A percentile compares a stretch with the other conserved stretches of the same genome.
Evolutionary conservation across 1,140 invertebrate species (phyloP).

Genomic region (Druon quercuslanigerum): DNA sequence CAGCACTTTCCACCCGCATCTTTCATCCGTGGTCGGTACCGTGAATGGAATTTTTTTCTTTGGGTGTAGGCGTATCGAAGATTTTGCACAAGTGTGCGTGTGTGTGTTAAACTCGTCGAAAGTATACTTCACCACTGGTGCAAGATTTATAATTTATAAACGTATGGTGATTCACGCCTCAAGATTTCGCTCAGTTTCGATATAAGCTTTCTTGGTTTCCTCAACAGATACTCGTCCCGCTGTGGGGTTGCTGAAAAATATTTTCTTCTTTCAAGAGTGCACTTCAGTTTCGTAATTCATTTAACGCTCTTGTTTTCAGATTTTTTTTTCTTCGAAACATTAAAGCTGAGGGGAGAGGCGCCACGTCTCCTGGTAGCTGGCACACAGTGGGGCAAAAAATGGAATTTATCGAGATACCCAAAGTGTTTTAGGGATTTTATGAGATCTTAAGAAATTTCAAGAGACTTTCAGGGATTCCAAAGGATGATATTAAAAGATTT

Average conservation of each 20-base stretch:
- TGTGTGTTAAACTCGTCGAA: slow-evolving; percentile 18
- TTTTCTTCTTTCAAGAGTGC: background rate
- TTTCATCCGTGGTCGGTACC: slow-evolving; percentile 22
- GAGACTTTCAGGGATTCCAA: too few species aligned
- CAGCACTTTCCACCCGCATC: slow-evolving; percentile 39
- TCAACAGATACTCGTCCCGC: background rate
- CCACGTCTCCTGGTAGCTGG: background rate
- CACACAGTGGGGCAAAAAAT: too few species aligned
- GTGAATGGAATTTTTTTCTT: slow-evolving; percentile 31
- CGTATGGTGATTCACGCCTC: slow-evolving; percentile 45
- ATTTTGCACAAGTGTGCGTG: slow-evolving; percentile 15
- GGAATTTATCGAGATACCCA: too few species aligned
- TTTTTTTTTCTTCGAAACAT: background rate
- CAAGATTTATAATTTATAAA: slow-evolving; percentile 53
- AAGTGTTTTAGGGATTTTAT: too few species aligned
- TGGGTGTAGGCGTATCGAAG: slow-evolving; percentile 35
- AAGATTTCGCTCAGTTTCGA: slow-evolving; percentile 35
- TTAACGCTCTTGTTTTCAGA: background rate
- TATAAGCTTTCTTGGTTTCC: slow-evolving; percentile 30
- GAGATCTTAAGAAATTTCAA: too few species aligned
- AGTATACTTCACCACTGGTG: slow-evolving; percentile 32
- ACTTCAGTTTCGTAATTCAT: background rate
- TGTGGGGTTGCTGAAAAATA: background rate
- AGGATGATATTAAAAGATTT: too few species aligned
- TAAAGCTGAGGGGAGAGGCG: background rate